Evolutionary conservation across 2,113 vertebrate species (phyloP).

Genomic region (Malaclemys terrapin): DNA sequence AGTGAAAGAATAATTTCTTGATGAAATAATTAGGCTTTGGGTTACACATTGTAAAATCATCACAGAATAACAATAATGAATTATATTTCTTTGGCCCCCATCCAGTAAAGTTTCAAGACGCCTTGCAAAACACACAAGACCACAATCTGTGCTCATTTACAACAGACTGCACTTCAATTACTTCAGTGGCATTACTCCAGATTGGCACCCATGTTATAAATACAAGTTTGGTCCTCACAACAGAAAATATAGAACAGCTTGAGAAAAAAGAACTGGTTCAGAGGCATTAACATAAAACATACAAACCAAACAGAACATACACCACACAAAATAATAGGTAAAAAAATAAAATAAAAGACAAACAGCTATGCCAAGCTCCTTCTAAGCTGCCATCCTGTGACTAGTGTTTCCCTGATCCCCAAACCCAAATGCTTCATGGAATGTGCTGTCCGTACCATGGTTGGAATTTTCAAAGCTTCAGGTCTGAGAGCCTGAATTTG

Average conservation of each 20-base stretch:
- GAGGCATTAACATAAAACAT: not conserved
- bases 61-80: slow-evolving; percentile 60
- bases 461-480: not conserved
- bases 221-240: not conserved
- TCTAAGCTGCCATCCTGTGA: not conserved
- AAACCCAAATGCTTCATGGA: not conserved
- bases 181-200: accelerated
- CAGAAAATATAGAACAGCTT: not conserved
- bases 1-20: slow-evolving; percentile 20
- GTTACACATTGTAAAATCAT: slow-evolving; percentile 51
- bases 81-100: slow-evolving; percentile 39
- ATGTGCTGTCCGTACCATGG: not conserved
- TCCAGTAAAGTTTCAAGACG: slow-evolving; percentile 54
- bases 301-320: not conserved
- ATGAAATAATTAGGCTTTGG: not conserved
- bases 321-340: not conserved
- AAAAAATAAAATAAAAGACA: not conserved
- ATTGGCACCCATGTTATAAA: slow-evolving; percentile 19
- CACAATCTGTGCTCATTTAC: slow-evolving; percentile 26
- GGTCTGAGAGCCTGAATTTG: not conserved
- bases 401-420: not conserved
- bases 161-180: slow-evolving; percentile 21
- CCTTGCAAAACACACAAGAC: slow-evolving; percentile 35
- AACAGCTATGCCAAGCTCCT: not conserved
- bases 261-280: not conserved